These are phyloP conservation scores for Tiaroga cobitis DNA, from an alignment of 2,797 vertebrate species.

Conservation along the genomic window DNA sequence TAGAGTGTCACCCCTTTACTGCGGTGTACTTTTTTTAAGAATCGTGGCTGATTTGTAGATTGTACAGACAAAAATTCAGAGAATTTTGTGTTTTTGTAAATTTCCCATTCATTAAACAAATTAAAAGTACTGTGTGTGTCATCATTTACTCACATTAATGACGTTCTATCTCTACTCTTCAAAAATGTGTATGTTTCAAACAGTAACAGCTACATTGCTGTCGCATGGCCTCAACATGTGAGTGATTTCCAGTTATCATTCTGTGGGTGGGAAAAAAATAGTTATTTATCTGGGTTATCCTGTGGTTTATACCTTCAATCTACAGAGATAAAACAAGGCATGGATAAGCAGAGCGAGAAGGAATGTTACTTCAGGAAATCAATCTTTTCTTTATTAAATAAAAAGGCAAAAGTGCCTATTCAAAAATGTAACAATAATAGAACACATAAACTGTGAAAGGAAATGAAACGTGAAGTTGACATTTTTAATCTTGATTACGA, in stretches of 20 bases:
- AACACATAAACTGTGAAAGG: neutral
- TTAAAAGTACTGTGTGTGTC: no score
- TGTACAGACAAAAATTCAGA: no score
- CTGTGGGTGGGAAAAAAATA: neutral
- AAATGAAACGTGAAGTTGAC: neutral
- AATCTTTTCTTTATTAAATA: neutral
- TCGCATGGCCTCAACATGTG: neutral
- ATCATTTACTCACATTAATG: no score
- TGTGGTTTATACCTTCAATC: no score
- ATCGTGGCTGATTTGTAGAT: no score
- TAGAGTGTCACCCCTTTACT: no score
- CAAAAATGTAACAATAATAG: neutral
- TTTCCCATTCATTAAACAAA: neutral
- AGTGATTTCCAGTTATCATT: neutral
- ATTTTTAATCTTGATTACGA: neutral
- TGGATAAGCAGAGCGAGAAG: no score
- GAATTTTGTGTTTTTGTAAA: no score
- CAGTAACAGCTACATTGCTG: neutral
- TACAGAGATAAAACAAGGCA: no score
- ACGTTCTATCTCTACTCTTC: no score
- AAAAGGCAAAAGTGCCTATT: neutral
- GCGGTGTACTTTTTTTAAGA: no score
- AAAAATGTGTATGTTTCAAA: neutral
- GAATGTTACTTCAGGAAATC: neutral
- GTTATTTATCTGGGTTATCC: no score